These are phyloP conservation scores for Goniozus legneri DNA, from an alignment of 1,140 invertebrate species.

Conservation along the genomic window DNA sequence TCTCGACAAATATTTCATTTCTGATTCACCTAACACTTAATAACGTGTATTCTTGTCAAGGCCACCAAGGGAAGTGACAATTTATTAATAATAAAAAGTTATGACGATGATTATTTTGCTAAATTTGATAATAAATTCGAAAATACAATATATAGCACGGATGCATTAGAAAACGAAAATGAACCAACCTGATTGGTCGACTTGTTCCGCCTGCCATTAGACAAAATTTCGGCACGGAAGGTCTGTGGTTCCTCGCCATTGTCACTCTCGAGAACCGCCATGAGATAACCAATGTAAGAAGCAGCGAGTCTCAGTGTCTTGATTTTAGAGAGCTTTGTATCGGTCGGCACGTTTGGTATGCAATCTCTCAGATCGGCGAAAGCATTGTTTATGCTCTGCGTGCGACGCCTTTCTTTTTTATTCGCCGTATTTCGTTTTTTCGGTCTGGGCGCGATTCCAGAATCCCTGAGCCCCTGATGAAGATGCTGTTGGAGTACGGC, in stretches of 20 bases:
- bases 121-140: too few relatives aligned
- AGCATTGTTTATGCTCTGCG: slow-evolving; percentile 92
- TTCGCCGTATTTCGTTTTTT: slow-evolving; percentile 81
- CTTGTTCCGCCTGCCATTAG: slow-evolving; percentile 47
- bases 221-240: slow-evolving; percentile 70
- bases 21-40: too few relatives aligned
- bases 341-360: slow-evolving; percentile 93
- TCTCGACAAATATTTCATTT: too few relatives aligned
- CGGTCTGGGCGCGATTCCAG: slow-evolving; percentile 24
- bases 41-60: too few relatives aligned
- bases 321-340: slow-evolving; percentile 93
- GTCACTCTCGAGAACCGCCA: slow-evolving; percentile 74
- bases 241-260: slow-evolving; percentile 67
- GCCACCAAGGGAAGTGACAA: too few relatives aligned
- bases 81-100: too few relatives aligned
- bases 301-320: slow-evolving; percentile 88
- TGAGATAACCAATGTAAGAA: slow-evolving; percentile 87
- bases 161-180: too few relatives aligned
- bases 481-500: slow-evolving; percentile 23
- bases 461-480: slow-evolving; percentile 14
- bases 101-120: too few relatives aligned
- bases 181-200: slow-evolving; percentile 37
- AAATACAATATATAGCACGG: too few relatives aligned
- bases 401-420: slow-evolving; percentile 88
- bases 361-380: slow-evolving; percentile 88